Percentiles rank a stretch among this genome's conserved stretches.
Evolutionary conservation across 2,113 vertebrate genomes (phyloP).

Genomic region (Siphamia tubifer): DNA sequence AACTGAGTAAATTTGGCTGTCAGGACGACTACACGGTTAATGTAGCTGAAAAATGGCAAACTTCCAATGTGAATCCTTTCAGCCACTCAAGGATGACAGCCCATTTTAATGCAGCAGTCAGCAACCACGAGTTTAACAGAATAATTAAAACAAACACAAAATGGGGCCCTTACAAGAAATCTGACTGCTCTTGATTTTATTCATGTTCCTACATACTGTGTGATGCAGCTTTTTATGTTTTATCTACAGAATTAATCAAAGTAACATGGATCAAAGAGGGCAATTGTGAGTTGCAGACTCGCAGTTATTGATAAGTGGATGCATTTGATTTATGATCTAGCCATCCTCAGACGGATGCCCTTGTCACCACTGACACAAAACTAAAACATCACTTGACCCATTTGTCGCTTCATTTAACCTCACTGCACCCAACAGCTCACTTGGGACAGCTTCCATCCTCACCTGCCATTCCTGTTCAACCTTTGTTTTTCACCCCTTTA

Average conservation of each 20-base stretch:
- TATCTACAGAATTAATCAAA: neutral
- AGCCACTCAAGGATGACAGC: constrained; percentile 63
- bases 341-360: neutral
- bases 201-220: neutral
- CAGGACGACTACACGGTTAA: constrained; percentile 59
- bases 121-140: constrained; percentile 42
- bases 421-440: constrained; percentile 29
- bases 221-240: neutral
- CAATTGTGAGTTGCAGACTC: too few relatives aligned
- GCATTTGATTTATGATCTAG: neutral
- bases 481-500: neutral
- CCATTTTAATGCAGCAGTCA: constrained; percentile 53
- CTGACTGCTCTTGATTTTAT: neutral
- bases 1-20: constrained; percentile 65
- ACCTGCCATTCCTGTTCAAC: constrained; percentile 34
- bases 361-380: constrained; percentile 34
- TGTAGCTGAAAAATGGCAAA: constrained; percentile 69
- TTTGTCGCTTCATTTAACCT: constrained; percentile 46
- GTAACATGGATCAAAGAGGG: neutral
- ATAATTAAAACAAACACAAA: constrained; percentile 46
- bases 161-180: neutral
- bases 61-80: constrained; percentile 65
- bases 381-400: constrained; percentile 36
- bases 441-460: constrained; percentile 28
- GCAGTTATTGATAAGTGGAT: neutral